Conservation (phyloP, 2,888 invertebrate species). For the Lingula anatina region DNA sequence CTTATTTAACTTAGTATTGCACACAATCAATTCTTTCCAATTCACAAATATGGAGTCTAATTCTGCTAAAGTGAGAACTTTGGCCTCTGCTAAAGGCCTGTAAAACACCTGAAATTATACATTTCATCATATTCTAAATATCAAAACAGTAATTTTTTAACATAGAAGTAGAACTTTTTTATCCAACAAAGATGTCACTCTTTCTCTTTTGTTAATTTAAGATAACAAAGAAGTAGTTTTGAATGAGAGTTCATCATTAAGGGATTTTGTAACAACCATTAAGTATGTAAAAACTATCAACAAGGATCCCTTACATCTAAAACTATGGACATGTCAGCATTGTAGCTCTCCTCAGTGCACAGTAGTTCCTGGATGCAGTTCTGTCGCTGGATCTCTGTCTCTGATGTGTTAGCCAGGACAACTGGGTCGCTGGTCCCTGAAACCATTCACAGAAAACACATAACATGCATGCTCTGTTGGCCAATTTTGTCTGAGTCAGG, state of each 20-base stretch:
- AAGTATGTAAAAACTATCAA: not conserved
- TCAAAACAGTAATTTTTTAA: too few species aligned
- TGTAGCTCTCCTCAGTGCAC: slow-evolving; percentile 68
- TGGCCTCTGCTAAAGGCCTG: slow-evolving; percentile 61
- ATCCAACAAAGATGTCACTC: too few species aligned
- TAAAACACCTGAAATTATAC: slow-evolving; percentile 40
- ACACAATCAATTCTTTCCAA: slow-evolving; percentile 67
- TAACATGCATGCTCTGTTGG: too few species aligned
- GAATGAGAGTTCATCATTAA: too few species aligned
- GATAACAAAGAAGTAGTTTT: too few species aligned
- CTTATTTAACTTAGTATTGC: slow-evolving; percentile 62
- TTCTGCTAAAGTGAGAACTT: slow-evolving; percentile 61
- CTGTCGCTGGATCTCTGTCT: slow-evolving; percentile 62
- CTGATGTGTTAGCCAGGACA: slow-evolving; percentile 21
- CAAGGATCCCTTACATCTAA: slow-evolving; percentile 25
- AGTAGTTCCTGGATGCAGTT: slow-evolving; percentile 67
- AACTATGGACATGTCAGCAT: slow-evolving; percentile 67
- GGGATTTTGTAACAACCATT: too few species aligned
- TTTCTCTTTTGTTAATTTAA: too few species aligned
- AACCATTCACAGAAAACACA: too few species aligned
- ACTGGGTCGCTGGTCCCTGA: slow-evolving; percentile 24
- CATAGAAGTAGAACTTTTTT: too few species aligned
- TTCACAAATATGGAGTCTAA: slow-evolving; percentile 68
- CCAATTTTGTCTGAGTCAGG: too few species aligned
- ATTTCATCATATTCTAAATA: too few species aligned